Conservation (phyloP, 2,888 invertebrate species). For the Andrena bucephala region DNA sequence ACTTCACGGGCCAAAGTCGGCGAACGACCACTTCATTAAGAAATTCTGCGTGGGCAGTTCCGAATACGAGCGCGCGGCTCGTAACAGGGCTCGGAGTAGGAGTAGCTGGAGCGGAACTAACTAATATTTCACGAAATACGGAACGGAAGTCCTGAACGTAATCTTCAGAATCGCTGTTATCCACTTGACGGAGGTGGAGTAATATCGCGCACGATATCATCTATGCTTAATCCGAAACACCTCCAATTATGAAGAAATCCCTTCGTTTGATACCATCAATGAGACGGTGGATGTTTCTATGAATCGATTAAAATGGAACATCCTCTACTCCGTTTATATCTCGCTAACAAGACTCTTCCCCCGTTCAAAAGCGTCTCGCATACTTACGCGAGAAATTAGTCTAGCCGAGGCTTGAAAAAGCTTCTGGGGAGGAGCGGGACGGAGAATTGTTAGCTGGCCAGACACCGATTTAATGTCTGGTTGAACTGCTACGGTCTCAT, state of each 20-base stretch:
- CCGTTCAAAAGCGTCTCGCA: constrained; percentile 22
- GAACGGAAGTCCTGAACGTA: constrained; percentile 6
- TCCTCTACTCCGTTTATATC: background rate
- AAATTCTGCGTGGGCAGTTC: constrained; percentile 66
- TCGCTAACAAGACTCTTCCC: constrained; percentile 6
- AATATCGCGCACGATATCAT: too few species aligned
- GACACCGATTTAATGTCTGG: constrained; percentile 74
- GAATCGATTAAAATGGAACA: background rate
- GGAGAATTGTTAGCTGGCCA: constrained; percentile 66
- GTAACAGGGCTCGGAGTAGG: constrained; percentile 19
- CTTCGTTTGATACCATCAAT: background rate
- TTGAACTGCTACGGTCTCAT: constrained; percentile 74
- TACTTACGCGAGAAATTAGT: constrained; percentile 45
- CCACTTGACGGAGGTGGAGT: background rate
- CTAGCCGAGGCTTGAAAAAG: constrained; percentile 48
- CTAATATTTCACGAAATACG: constrained; percentile 32
- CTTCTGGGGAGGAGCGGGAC: constrained; percentile 44
- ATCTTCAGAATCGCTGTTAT: constrained; percentile 16
- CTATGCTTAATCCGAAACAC: too few species aligned
- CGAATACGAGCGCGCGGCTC: constrained; percentile 17
- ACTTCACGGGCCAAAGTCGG: constrained; percentile 63
- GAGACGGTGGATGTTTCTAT: background rate
- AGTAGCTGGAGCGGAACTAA: constrained; percentile 4
- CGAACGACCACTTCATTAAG: constrained; percentile 67
- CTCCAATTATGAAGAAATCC: too few species aligned